phyloP scores from a whole-genome alignment of 1,140 invertebrate genomes.

The Berghia stephanieae region DNA sequence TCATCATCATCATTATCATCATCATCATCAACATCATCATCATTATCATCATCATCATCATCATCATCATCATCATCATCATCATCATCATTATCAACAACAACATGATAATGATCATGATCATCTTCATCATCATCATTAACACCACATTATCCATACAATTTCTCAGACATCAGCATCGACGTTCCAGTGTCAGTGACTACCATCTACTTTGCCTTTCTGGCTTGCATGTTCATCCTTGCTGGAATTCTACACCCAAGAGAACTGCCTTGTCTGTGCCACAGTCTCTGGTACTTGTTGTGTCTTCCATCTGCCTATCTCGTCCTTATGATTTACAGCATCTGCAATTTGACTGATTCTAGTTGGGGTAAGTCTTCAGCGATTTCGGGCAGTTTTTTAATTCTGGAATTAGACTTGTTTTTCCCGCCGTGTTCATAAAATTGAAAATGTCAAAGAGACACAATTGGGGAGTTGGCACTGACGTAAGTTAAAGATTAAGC shows the following conservation, averaged over 20 bases:
- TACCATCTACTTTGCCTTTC: constrained; percentile 45
- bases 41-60: too few species aligned
- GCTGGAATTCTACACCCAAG: constrained; percentile 83
- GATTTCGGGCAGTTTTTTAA: too few species aligned
- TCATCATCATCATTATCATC: too few species aligned
- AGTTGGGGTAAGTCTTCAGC: constrained; percentile 53
- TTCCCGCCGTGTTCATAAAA: too few species aligned
- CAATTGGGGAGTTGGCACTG: too few species aligned
- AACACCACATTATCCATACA: neutral
- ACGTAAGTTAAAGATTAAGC: too few species aligned
- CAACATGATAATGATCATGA: neutral
- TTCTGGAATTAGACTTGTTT: too few species aligned
- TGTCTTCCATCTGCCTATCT: constrained; percentile 59
- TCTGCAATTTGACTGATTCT: constrained; percentile 58
- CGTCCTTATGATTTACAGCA: constrained; percentile 58
- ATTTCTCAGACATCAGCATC: constrained; percentile 43
- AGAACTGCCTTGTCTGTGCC: constrained; percentile 49
- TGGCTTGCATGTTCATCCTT: constrained; percentile 69
- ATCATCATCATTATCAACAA: too few species aligned
- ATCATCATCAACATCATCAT: too few species aligned
- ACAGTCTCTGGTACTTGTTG: constrained; percentile 56
- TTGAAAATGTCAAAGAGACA: too few species aligned
- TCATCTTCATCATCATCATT: too few species aligned
- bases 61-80: too few species aligned
- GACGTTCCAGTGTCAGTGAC: constrained; percentile 47